phyloP scores from a whole-genome alignment of 2,113 vertebrate species.

The Ceratotherium simum region DNA sequence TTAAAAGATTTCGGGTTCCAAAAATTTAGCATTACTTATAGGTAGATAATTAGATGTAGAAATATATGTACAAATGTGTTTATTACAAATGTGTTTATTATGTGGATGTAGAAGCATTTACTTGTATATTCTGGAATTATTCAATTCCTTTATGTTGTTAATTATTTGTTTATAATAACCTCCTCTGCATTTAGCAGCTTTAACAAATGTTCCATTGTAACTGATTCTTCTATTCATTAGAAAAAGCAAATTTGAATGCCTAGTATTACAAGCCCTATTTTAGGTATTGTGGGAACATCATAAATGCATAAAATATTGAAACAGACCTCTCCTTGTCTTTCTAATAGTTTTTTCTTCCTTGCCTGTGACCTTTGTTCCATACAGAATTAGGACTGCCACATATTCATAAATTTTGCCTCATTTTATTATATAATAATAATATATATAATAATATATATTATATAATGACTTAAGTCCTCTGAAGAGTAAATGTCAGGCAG shows the following conservation, averaged over 20 bases:
- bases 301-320: background rate
- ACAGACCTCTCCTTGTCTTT: background rate
- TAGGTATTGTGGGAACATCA: background rate
- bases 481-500: background rate
- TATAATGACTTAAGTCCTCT: background rate
- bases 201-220: background rate
- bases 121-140: background rate
- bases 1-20: background rate
- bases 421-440: background rate
- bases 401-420: background rate
- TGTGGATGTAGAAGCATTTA: background rate
- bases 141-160: background rate
- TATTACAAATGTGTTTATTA: no score
- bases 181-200: background rate
- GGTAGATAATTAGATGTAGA: background rate
- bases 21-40: background rate
- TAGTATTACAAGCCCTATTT: background rate
- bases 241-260: background rate
- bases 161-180: background rate
- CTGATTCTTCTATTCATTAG: background rate
- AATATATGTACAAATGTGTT: background rate
- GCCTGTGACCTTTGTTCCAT: background rate
- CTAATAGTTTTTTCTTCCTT: background rate
- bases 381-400: background rate
- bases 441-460: no score